Conservation (phyloP, 2,113 vertebrate genomes). For the Falcunculus frontatus region DNA sequence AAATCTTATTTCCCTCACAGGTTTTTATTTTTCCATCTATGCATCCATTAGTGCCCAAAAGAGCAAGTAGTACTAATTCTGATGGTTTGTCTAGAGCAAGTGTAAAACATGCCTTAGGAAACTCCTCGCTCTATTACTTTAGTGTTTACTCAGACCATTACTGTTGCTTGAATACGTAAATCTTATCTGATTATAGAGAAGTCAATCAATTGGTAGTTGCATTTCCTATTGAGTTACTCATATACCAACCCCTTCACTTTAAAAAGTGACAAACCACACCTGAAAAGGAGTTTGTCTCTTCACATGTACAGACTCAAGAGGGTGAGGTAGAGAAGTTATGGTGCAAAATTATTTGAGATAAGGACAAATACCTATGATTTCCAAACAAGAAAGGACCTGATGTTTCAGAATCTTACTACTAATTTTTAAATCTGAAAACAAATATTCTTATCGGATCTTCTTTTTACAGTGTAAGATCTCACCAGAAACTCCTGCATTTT, state of each 20-base stretch:
- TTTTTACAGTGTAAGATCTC: background rate
- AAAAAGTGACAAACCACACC: background rate
- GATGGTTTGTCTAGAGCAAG: background rate
- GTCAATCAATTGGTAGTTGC: background rate
- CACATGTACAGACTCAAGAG: background rate
- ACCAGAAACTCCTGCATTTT: background rate
- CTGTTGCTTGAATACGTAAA: background rate
- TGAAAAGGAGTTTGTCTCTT: background rate
- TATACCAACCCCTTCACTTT: background rate
- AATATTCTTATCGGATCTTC: background rate
- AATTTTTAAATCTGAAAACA: background rate
- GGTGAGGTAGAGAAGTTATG: rapidly evolving
- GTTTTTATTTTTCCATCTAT: background rate
- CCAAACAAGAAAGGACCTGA: background rate
- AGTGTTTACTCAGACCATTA: background rate
- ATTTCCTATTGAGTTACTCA: background rate
- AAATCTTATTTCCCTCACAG: background rate
- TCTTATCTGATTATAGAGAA: background rate
- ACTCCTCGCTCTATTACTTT: background rate
- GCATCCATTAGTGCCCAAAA: background rate
- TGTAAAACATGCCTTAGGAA: background rate
- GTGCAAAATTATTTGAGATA: background rate
- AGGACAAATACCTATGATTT: background rate
- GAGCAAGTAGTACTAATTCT: background rate
- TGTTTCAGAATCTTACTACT: background rate